Base-by-base conservation (phyloP, 2,113 vertebrate genomes). In the Triplophysa tibetana region DNA sequence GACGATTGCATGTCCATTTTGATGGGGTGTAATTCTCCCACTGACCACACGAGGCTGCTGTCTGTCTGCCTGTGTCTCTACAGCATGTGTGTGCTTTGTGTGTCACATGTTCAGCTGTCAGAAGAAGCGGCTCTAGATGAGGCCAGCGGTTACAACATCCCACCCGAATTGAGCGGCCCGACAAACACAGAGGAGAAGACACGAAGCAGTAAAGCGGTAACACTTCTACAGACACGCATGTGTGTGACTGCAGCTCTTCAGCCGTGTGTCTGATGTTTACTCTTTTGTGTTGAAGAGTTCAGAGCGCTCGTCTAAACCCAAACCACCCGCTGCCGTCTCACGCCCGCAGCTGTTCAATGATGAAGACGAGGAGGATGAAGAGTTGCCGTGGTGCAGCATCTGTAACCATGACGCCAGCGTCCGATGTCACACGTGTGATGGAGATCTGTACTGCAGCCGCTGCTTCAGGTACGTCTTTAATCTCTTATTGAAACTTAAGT, bases 341-440 rank as follows among this genome's bases (percentile, higher is more conserved):
- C 81, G 78, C 62, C 70, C 72, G 38, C 89, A 77, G 61, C 65
- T 83, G n/a, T 87, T 91, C 48, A 89, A 92, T 2, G 93, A 94
- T 9, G 95, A 94, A 0, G 95, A 97, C 0, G 94, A 97, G 1
- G 86, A 86, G 11, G 95, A 95, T 14, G 95, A 94, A 2, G 96
- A 98, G 87, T 92, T 99, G 82, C 97, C 96, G 7, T 99, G 98
- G 98, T 99, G 98, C 88, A 98, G 95, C 86, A 98, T 99, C 91
- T 99, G 98, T 88, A 97, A 97, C 0, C 91, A 93, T 50, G 94
- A 98, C 1, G 97, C 97, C 73, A 86, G 86, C 0, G 69, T 99
- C 61, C 95, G 95, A 67, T 99, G 98, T 78, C 90, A 95, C 29
- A 94, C 93, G 66, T 99, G 98, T 0, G 94, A 96, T 0, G 93